These are phyloP conservation scores for Tigriopus japonicus DNA, from an alignment of 1,140 invertebrate species.

Conservation along the genomic window DNA sequence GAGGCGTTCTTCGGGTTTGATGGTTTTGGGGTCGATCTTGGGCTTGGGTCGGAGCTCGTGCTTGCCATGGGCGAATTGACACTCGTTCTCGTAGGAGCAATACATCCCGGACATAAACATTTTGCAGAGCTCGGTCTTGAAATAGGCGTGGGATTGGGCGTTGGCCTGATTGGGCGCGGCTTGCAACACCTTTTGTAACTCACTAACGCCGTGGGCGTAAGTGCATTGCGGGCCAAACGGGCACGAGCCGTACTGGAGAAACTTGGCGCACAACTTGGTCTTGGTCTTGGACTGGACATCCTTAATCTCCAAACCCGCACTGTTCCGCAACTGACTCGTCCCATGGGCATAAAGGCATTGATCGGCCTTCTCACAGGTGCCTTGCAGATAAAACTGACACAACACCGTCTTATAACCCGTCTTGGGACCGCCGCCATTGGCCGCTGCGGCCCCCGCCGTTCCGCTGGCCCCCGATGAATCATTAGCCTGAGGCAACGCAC, in stretches of 20 bases:
- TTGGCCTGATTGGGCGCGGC: not conserved
- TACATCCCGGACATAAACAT: not conserved
- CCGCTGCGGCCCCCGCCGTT: too few relatives aligned
- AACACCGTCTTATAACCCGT: not conserved
- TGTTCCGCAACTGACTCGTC: not conserved
- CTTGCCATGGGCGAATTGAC: constrained; percentile 5
- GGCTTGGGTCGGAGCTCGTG: constrained; percentile 4
- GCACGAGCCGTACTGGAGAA: not conserved
- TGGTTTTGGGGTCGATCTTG: not conserved
- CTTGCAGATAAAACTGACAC: constrained; percentile 10
- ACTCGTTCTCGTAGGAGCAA: not conserved
- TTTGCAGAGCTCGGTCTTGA: constrained; percentile 7
- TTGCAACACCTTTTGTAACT: not conserved
- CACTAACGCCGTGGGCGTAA: constrained; percentile 2
- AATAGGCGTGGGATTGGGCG: not conserved
- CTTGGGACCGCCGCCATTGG: too few relatives aligned
- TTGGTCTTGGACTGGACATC: not conserved
- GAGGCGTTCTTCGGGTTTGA: not conserved
- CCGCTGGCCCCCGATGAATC: too few relatives aligned
- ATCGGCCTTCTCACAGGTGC: constrained; percentile 2
- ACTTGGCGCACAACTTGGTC: constrained; percentile 3
- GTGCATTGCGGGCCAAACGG: not conserved
- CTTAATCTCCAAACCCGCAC: not conserved
- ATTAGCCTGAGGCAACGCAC: too few relatives aligned
- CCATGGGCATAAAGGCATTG: constrained; percentile 1